Evolutionary conservation across 1,140 invertebrate genomes (phyloP), one percentile per base, ranked within the genome.

Genomic region (Orius laevigatus): DNA sequence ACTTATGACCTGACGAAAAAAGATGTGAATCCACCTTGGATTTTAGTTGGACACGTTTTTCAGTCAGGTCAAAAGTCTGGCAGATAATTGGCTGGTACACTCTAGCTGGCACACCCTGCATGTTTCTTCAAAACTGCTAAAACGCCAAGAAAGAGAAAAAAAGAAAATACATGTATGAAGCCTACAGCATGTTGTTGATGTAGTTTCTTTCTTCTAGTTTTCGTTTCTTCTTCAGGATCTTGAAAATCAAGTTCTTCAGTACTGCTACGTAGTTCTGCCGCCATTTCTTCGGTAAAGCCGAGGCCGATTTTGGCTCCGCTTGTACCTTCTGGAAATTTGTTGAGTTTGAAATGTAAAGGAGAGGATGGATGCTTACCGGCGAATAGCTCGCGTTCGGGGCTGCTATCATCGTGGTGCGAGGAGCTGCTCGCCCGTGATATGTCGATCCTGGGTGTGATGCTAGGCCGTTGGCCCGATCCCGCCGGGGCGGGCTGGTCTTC

Each of bases 391-490:
- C 76, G 70, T 59, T 85, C 82, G 0, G 84, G 84, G 42, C 79
- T 73, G 55, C 81, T 85, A 61, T 86, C 79, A 57, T 55, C 55
- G 59, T 86, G 84, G 55, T 84, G 83, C 16, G 82, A 86, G 20
- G 82, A 84, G 61, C 81, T 85, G 55, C 82, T 86, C 2, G 85
- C 84, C 42, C 84, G 70, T 48, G 84, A 87, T 57, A 89, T 84
- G 65, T 88, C 84, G 56, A 87, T 89, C 54, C 84, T 73, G 2
- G 84, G 85, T 34, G 84, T 82, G 43, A 45, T 45, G 43, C 43
- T 45, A n/a, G 43, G 43, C 10, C 43, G 19, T 33, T 45, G 43
- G n/a, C 43, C 43, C 46, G 46, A 51, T 51, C 61, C 64, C 19
- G 63, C 63, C 51, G 68, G 65, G 34, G 66, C 66, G 42, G 61